Base-by-base conservation (phyloP, 2,797 vertebrate genomes). In the Lacerta bilineata region DNA sequence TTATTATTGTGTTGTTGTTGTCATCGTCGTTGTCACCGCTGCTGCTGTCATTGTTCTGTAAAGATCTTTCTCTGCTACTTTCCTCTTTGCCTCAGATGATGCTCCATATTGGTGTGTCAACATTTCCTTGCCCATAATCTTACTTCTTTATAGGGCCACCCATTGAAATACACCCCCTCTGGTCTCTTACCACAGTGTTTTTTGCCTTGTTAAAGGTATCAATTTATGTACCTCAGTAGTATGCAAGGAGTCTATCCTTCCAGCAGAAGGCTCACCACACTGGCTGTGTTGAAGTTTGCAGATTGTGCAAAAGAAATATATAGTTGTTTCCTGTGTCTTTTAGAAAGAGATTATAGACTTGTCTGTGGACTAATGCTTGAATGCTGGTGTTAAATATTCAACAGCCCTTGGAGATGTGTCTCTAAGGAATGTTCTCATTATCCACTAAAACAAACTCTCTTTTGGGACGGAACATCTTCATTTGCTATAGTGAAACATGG, bases 201-300 rank as follows among this genome's bases (percentile, higher is more conserved):
- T 50, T 78, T 68, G 13, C 25, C 25, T 68, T 41, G 33, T 25
- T 10, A 69, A 8, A 2, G 17, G 18, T 33, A 8, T 46, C 11
- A 8, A 15, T 87, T 80, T 41, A 69, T 39, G 29, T 87, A 80
- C 77, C 77, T 80, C 39, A 80, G 46, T 17, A 50, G 33, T 9
- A 29, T 3, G 41, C 3, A 36, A 55, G 69, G 39, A 7, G 1
- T 29, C 8, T 10, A 17, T 80, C 25, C 76, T 41, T 72, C 9
- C 27, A 80, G 6, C 15, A 39, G 17, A 80, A 41, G 36, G 3
- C 68, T 72, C 25, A 59, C 10, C 33, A 36, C 64, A n/a, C 41
- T 17, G 5, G 92, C 84, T 39, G 86, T 80, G 4, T 82, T 64
- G 2, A 90, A 79, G 33, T 90, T 88, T 9, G 2, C 39, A 8